phyloP scores from a whole-genome alignment of 2,113 vertebrate species.

The Ptyas mucosa region DNA sequence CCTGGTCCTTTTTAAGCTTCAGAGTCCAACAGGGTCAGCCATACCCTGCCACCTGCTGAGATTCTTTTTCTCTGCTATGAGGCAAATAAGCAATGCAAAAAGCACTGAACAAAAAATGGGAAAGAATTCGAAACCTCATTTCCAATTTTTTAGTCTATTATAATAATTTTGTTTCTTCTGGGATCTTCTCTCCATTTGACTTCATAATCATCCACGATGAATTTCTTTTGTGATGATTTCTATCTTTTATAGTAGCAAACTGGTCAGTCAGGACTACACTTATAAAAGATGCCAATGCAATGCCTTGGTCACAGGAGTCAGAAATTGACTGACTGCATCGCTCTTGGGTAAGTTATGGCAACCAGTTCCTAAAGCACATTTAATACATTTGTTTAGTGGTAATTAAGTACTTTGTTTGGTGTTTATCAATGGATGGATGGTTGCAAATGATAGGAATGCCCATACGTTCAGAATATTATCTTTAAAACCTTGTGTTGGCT shows the following conservation, averaged over 20 bases:
- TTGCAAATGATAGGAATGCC: constrained; percentile 6
- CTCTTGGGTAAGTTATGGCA: constrained; percentile 27
- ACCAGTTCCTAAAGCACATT: not conserved
- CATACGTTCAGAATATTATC: rapidly evolving
- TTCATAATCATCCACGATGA: not conserved
- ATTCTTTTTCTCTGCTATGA: not conserved
- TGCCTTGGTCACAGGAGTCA: constrained; percentile 4
- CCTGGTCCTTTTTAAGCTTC: not conserved
- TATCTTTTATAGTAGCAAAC: not conserved
- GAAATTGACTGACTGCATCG: not conserved
- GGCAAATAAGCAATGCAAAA: too few species aligned
- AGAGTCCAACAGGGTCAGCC: not conserved
- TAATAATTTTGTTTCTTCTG: not conserved
- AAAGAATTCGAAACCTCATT: not conserved
- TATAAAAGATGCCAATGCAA: constrained; percentile 23
- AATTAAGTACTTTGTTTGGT: constrained; percentile 19
- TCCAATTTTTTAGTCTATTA: not conserved
- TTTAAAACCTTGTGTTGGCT: not conserved
- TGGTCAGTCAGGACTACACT: constrained; percentile 5
- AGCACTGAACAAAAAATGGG: not conserved
- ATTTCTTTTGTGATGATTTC: not conserved
- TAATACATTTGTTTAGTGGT: not conserved
- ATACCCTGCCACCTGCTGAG: not conserved
- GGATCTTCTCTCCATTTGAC: not conserved
- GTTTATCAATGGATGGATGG: not conserved